Conservation (phyloP, 2,113 vertebrate genomes). For the Morone chrysops region DNA sequence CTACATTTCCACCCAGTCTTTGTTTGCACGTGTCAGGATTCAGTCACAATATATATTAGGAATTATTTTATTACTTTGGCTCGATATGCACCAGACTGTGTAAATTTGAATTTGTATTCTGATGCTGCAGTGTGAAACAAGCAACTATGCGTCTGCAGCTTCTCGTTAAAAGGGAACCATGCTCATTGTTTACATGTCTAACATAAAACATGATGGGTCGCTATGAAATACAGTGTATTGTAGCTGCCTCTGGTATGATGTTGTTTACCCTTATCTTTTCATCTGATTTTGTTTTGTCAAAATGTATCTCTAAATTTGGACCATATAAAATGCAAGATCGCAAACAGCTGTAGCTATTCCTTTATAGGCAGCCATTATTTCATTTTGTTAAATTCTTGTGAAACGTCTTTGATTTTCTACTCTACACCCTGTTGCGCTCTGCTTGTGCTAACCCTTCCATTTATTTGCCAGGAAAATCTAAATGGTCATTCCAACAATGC, state of each 20-base stretch:
- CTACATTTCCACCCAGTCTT: conserved; percentile 27
- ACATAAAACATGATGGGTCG: conserved; percentile 13
- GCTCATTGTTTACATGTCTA: conserved; percentile 54
- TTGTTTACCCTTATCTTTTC: background rate
- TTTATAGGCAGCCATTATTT: background rate
- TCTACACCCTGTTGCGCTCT: background rate
- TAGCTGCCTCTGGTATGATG: conserved; percentile 8
- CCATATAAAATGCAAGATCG: background rate
- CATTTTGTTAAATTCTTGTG: background rate
- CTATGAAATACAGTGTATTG: conserved; percentile 14
- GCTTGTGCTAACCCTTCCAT: background rate
- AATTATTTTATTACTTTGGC: background rate
- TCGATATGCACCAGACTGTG: background rate
- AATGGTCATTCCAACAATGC: background rate
- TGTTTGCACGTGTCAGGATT: conserved; percentile 14
- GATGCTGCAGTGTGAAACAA: conserved; percentile 5
- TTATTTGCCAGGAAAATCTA: background rate
- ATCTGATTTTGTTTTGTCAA: background rate
- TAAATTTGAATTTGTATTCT: conserved; percentile 12
- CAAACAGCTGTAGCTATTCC: background rate
- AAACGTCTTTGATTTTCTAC: background rate
- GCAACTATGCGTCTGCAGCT: conserved; percentile 4
- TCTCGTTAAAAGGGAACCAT: background rate
- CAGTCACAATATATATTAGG: background rate
- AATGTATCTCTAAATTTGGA: background rate